Conservation (phyloP, 2,113 vertebrate species). For the Myocastor coypus region DNA sequence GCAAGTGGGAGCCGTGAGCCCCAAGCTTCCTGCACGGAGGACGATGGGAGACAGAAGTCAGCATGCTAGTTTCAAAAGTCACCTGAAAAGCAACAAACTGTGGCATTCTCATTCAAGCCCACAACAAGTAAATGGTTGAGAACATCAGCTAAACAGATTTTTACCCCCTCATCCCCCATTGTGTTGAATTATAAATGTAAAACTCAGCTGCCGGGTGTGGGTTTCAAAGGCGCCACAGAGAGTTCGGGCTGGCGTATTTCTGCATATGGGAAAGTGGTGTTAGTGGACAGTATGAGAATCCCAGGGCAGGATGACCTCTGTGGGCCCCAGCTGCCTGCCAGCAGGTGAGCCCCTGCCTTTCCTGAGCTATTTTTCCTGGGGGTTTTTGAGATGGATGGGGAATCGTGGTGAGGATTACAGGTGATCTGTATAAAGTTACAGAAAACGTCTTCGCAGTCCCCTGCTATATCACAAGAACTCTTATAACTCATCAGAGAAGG, state of each 20-base stretch:
- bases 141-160: constrained; percentile 38
- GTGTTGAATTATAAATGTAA: constrained; percentile 34
- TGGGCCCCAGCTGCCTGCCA: accelerated
- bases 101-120: background rate
- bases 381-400: background rate
- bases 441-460: background rate
- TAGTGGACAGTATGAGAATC: accelerated
- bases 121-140: background rate
- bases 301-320: background rate
- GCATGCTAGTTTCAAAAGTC: background rate
- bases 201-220: constrained; percentile 46
- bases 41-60: background rate
- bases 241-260: background rate
- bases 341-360: background rate
- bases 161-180: no score
- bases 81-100: background rate
- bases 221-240: constrained; percentile 30
- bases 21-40: background rate
- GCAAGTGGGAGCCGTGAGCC: background rate
- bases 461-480: background rate
- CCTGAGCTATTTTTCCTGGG: background rate
- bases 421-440: background rate
- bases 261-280: no score
- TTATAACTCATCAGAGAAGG: background rate
- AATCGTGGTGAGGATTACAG: background rate